Evolutionary conservation across 2,888 invertebrate genomes (phyloP).

Genomic region (Creontiades dilutus): DNA sequence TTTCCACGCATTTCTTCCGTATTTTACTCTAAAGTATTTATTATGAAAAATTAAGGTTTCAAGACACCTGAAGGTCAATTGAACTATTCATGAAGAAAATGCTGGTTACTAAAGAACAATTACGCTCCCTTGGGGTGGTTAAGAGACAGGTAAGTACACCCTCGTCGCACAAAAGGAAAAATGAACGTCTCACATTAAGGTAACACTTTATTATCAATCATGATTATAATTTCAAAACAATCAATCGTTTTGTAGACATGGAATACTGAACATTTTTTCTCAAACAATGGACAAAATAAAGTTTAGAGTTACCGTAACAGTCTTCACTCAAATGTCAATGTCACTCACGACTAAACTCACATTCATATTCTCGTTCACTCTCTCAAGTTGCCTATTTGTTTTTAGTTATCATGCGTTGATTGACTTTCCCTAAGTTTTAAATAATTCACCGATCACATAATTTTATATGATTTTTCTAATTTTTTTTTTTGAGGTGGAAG

Average conservation of each 20-base stretch:
- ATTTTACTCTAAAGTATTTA: no score
- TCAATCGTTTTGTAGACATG: conserved; percentile 37
- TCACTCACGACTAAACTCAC: not conserved
- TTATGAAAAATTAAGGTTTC: no score
- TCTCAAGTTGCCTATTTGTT: not conserved
- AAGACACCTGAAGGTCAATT: no score
- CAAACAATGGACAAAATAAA: not conserved
- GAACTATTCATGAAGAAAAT: no score
- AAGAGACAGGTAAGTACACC: no score
- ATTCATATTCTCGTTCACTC: not conserved
- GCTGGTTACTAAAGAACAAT: no score
- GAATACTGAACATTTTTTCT: not conserved
- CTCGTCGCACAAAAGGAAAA: not conserved
- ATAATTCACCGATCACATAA: conserved; percentile 27
- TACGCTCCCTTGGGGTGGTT: no score
- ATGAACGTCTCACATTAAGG: conserved; percentile 34
- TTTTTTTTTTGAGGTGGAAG: not conserved
- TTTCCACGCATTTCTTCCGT: no score
- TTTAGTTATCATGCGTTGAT: not conserved
- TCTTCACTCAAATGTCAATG: conserved; percentile 41
- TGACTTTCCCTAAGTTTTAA: not conserved
- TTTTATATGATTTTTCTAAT: not conserved
- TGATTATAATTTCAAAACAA: conserved; percentile 54
- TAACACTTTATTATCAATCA: conserved; percentile 52
- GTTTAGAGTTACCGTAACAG: conserved; percentile 38